Evolutionary conservation across 2,113 vertebrate genomes (phyloP).

Genomic region (Sebastes schlegelii): DNA sequence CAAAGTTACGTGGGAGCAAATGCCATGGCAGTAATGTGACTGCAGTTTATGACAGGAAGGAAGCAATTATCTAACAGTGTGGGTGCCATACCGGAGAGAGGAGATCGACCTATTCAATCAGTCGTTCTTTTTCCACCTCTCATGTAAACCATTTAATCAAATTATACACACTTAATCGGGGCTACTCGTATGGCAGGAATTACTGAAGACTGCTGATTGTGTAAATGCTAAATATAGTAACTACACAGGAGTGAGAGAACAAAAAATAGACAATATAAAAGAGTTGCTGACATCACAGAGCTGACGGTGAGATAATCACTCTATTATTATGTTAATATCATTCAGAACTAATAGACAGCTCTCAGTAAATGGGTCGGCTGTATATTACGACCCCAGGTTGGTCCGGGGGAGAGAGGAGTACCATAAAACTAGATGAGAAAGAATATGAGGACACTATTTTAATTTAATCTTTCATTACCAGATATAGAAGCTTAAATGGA

Average conservation of each 20-base stretch:
- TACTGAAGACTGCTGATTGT: slow-evolving; percentile 24
- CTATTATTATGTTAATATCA: not conserved
- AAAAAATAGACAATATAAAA: slow-evolving; percentile 31
- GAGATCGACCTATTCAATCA: slow-evolving; percentile 37
- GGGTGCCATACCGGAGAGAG: slow-evolving; percentile 14
- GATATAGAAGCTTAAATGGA: not conserved
- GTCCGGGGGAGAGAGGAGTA: not conserved
- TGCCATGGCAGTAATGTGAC: slow-evolving; percentile 21
- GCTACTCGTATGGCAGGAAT: slow-evolving; percentile 7
- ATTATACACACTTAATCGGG: slow-evolving; percentile 36
- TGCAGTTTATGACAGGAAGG: slow-evolving; percentile 43
- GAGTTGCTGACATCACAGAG: not conserved
- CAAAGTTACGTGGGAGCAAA: slow-evolving; percentile 34
- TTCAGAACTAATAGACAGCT: slow-evolving; percentile 11
- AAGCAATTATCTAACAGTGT: slow-evolving; percentile 33
- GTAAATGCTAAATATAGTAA: slow-evolving; percentile 42
- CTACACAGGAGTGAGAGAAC: not conserved
- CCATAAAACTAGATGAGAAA: not conserved
- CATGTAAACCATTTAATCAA: slow-evolving; percentile 44
- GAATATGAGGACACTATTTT: not conserved
- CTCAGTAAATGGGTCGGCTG: slow-evolving; percentile 33
- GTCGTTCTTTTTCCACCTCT: slow-evolving; percentile 17
- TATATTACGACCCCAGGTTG: not conserved
- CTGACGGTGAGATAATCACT: slow-evolving; percentile 1
- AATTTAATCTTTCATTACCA: too few species aligned